phyloP scores from a whole-genome alignment of 2,113 vertebrate species.

The Paradisaea rubra region DNA sequence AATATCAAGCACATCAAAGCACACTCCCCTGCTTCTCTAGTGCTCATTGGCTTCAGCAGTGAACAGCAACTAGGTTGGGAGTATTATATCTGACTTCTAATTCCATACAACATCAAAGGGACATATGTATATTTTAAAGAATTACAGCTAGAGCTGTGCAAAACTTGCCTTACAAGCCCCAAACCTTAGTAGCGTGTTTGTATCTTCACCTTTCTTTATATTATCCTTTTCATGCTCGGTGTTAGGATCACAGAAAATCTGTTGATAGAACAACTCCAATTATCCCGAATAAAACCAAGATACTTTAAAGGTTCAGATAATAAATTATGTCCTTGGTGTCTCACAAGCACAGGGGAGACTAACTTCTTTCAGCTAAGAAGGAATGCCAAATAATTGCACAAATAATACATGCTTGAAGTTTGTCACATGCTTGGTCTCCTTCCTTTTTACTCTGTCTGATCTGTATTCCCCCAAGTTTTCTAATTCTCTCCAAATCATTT shows the following conservation, averaged over 20 bases:
- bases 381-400: conserved; percentile 8
- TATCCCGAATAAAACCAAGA: background rate
- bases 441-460: background rate
- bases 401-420: background rate
- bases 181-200: background rate
- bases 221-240: background rate
- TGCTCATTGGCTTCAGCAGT: conserved; percentile 27
- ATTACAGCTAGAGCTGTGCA: background rate
- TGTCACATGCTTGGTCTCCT: background rate
- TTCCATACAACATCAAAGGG: conserved; percentile 42
- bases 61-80: background rate
- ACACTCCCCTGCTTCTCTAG: background rate
- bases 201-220: conserved; percentile 4
- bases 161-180: conserved; percentile 21
- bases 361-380: background rate
- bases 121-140: conserved; percentile 53
- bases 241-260: conserved; percentile 13
- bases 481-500: background rate
- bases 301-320: background rate
- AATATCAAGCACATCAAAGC: conserved; percentile 48
- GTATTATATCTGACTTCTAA: background rate
- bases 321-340: background rate
- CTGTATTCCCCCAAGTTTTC: background rate
- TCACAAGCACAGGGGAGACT: background rate
- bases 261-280: conserved; percentile 12